Evolutionary conservation across 2,888 invertebrate genomes (phyloP).

Genomic region (Malacosoma neustria): DNA sequence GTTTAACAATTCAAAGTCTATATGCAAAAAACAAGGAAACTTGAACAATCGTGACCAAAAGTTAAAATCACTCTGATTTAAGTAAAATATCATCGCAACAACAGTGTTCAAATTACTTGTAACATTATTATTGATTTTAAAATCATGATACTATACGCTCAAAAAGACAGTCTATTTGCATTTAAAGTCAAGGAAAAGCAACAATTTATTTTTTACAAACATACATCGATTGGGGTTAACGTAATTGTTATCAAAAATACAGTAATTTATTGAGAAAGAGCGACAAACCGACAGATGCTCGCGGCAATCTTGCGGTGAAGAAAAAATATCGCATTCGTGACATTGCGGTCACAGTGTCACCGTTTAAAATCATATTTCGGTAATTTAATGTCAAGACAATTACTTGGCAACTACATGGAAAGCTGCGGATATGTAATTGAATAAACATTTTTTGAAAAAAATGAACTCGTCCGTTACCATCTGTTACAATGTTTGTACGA

Average conservation of each 20-base stretch:
- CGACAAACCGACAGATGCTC: constrained; percentile 71
- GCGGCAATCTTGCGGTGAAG: constrained; percentile 61
- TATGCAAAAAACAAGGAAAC: too few species aligned
- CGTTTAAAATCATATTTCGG: constrained; percentile 65
- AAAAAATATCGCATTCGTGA: constrained; percentile 49
- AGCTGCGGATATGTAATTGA: constrained; percentile 35
- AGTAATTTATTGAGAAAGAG: constrained; percentile 58
- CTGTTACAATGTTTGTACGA: too few species aligned
- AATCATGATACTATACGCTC: too few species aligned
- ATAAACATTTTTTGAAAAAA: too few species aligned
- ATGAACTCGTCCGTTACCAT: too few species aligned
- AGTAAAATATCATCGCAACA: too few species aligned
- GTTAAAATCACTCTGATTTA: too few species aligned
- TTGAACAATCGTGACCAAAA: too few species aligned
- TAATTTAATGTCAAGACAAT: constrained; percentile 42
- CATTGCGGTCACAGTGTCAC: constrained; percentile 62
- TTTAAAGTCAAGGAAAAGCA: constrained; percentile 4
- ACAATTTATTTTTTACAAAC: constrained; percentile 7
- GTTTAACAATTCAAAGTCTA: too few species aligned
- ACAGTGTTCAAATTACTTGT: too few species aligned
- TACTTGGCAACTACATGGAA: constrained; percentile 36
- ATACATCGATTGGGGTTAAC: constrained; percentile 5
- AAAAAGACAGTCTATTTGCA: too few species aligned
- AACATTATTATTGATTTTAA: too few species aligned
- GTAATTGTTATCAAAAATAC: constrained; percentile 58